These are phyloP conservation scores for Glareola pratincola DNA, from an alignment of 2,113 vertebrate species.

Conservation along the genomic window DNA sequence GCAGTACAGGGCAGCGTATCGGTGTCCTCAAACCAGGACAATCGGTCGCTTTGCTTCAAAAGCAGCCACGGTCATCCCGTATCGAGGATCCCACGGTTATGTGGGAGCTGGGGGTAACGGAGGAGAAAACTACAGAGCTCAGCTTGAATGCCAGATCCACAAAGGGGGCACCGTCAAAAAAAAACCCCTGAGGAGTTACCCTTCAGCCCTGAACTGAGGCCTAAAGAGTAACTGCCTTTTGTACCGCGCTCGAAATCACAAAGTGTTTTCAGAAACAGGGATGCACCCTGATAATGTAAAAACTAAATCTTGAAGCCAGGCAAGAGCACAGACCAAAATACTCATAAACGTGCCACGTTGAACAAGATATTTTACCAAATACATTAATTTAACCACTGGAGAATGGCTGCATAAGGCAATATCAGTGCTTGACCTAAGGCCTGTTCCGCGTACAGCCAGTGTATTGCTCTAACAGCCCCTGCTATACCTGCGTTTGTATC, in stretches of 20 bases:
- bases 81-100: background rate
- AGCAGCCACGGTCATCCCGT: background rate
- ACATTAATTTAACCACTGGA: background rate
- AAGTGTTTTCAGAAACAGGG: background rate
- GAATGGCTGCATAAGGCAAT: background rate
- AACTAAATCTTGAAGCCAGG: background rate
- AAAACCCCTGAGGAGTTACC: background rate
- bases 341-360: background rate
- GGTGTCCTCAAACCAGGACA: too few relatives aligned
- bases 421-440: background rate
- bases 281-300: background rate
- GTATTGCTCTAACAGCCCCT: background rate
- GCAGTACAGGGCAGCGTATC: background rate
- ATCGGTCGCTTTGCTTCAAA: background rate
- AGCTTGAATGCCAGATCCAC: background rate
- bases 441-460: background rate
- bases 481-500: background rate
- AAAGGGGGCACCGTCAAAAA: background rate
- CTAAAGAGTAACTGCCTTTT: background rate
- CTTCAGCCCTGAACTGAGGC: background rate
- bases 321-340: background rate
- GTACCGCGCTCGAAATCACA: background rate
- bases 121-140: background rate
- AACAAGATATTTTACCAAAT: background rate
- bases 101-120: fast-evolving